Evolutionary conservation across 2,888 invertebrate species (phyloP).

Genomic region (Xestia xanthographa): DNA sequence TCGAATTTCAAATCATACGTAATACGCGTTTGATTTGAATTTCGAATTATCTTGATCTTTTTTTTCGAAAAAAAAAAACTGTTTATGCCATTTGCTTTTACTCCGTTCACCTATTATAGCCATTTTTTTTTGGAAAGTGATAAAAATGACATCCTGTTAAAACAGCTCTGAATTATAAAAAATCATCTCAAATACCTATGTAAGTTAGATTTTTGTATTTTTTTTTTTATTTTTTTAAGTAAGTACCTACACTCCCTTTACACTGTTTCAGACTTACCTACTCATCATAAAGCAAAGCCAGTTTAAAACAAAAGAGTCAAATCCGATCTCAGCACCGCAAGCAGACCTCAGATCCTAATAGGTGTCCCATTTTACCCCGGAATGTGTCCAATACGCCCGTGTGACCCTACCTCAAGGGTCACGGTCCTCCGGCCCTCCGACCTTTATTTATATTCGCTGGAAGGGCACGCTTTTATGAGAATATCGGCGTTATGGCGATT

Average conservation of each 20-base stretch:
- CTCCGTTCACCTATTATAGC: too few species aligned
- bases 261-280: not conserved
- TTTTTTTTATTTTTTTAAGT: too few species aligned
- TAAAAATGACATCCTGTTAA: too few species aligned
- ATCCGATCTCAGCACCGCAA: conserved; percentile 31
- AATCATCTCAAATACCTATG: not conserved
- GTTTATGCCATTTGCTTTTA: too few species aligned
- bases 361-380: conserved; percentile 56
- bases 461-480: conserved; percentile 57
- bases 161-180: not conserved
- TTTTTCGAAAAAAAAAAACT: too few species aligned
- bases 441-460: conserved; percentile 65
- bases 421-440: conserved; percentile 32
- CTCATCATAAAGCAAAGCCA: not conserved
- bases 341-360: conserved; percentile 49
- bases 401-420: conserved; percentile 55
- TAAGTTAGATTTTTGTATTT: too few species aligned
- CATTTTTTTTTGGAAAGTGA: too few species aligned
- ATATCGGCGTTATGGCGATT: conserved; percentile 54
- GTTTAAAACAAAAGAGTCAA: conserved; percentile 33
- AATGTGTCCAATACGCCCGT: conserved; percentile 62
- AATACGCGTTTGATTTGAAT: too few species aligned
- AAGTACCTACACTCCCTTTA: not conserved
- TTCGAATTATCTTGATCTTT: too few species aligned
- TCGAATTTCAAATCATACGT: too few species aligned